phyloP scores from a whole-genome alignment of 2,888 invertebrate genomes.

The Hemaris fuciformis region DNA sequence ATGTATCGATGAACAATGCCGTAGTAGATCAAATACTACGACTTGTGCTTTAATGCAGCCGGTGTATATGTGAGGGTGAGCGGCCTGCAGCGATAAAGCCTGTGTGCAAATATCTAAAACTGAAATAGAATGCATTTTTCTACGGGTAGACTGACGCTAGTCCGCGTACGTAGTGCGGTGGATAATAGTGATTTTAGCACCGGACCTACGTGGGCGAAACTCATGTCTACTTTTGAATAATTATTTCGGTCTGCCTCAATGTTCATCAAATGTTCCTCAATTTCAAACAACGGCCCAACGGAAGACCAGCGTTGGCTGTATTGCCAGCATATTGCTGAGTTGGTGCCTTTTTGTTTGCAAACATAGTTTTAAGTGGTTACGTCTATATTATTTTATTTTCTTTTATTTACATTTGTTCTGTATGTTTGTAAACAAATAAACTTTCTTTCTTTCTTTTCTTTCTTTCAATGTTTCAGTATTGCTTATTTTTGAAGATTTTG shows the following conservation, averaged over 20 bases:
- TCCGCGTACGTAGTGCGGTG: conserved; percentile 7
- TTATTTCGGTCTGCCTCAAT: not conserved
- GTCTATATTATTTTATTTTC: too few relatives aligned
- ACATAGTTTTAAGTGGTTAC: too few relatives aligned
- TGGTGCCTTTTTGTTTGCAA: too few relatives aligned
- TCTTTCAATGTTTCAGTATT: not conserved
- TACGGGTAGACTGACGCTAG: not conserved
- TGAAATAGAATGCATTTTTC: conserved; percentile 27
- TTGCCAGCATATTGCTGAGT: too few relatives aligned
- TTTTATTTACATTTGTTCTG: too few relatives aligned
- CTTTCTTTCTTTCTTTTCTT: too few relatives aligned
- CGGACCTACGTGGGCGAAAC: not conserved
- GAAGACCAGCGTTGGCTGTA: too few relatives aligned
- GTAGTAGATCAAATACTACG: not conserved
- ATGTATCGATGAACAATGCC: not conserved
- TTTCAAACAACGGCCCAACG: too few relatives aligned
- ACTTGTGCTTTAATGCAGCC: not conserved
- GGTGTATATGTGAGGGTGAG: not conserved
- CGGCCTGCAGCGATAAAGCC: conserved; percentile 23
- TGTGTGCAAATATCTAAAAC: conserved; percentile 8
- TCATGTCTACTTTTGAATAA: not conserved
- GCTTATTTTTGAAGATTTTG: not conserved
- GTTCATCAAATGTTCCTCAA: too few relatives aligned
- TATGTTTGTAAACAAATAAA: too few relatives aligned
- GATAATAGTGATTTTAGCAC: not conserved